phyloP scores from a whole-genome alignment of 2,113 vertebrate genomes.

The Periophthalmodon schlosseri region DNA sequence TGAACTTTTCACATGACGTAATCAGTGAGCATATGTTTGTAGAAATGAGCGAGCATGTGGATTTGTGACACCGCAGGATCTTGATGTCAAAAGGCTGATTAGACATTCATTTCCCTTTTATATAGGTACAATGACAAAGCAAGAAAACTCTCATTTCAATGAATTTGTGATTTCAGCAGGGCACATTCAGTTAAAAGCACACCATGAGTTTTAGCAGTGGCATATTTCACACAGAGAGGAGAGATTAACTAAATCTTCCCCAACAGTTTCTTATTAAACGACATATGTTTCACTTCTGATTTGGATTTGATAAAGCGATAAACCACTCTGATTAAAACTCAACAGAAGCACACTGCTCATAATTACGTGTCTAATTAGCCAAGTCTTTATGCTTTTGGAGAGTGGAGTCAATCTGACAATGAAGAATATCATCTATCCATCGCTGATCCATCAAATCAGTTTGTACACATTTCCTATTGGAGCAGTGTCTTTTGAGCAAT shows the following conservation, averaged over 20 bases:
- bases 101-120: constrained; percentile 8
- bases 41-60: background rate
- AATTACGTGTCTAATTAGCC: constrained; percentile 46
- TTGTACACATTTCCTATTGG: constrained; percentile 18
- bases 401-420: constrained; percentile 16
- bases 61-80: background rate
- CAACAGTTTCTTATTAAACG: constrained; percentile 13
- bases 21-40: background rate
- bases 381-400: constrained; percentile 17
- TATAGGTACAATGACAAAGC: background rate
- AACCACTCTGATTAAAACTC: background rate
- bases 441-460: constrained; percentile 13
- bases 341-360: constrained; percentile 23
- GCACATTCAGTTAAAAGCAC: background rate
- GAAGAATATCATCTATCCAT: constrained; percentile 21
- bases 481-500: background rate
- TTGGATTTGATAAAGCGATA: constrained; percentile 15
- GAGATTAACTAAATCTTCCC: background rate
- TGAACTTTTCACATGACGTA: background rate
- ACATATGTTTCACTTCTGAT: constrained; percentile 25
- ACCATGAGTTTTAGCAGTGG: constrained; percentile 2
- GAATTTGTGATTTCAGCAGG: background rate
- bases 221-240: background rate
- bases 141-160: background rate
- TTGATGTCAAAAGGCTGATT: constrained; percentile 11